Evolutionary conservation across 2,113 vertebrate genomes (phyloP), one percentile per base, ranked within the genome.

Genomic region (Chloropsis cyanopogon): DNA sequence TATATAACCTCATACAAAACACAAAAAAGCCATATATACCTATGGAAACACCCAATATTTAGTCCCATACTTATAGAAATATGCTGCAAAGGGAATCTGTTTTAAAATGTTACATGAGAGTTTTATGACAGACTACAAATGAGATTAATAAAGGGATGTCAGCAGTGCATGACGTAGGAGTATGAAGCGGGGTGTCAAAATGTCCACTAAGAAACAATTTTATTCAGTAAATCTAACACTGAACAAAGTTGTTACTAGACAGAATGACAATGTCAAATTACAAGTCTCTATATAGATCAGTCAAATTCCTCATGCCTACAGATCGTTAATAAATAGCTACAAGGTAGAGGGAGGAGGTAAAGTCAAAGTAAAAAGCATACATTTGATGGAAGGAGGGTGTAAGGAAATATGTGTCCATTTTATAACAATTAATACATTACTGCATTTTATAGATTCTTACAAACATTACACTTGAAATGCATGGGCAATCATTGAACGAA

Each of bases 191-290:
- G 57, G 65, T 97, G 96, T 97, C 94, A 96, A 92, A 79, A 92
- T 44, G 96, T 93, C 93, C 92, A 92, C 81, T 59, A 95, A 85
- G 78, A 95, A 95, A 92, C 82, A 91, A 82, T 95, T 71, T 86
- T 95, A 91, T 91, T 95, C 92, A 61, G 69, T 94, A 95, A 96
- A 97, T 89, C 94, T 89, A 95, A 88, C 90, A 78, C 65, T 26
- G 46, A 95, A 95, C 82, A 96, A 97, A 83, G 82, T 64, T 92
- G 46, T 93, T 87, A 86, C 39, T 47, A 88, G 82, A 93, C 86
- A 96, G 88, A 96, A 96, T 87, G 92, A 97, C 88, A 92, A 53
- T 91, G 89, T 93, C 90, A 97, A 97, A 94, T 96, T 96, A 95
- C 70, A 95, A 81, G 49, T 31, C 71, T 87, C 82, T 95, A 91